Evolutionary conservation across 2,888 invertebrate species (phyloP).

Genomic region (Andrena camellia): DNA sequence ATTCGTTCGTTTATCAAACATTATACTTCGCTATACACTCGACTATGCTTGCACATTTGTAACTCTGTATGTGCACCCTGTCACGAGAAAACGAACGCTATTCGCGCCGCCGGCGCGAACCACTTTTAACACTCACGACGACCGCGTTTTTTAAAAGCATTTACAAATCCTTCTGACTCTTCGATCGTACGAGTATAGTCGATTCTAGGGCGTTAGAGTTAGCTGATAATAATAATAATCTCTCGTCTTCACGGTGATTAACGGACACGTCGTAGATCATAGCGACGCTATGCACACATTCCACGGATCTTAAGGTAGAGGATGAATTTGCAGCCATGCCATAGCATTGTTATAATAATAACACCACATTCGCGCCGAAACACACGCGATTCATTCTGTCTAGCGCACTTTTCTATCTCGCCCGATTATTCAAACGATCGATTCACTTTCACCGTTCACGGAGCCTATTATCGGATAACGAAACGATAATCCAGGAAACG

Average conservation of each 20-base stretch:
- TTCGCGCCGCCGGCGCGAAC: constrained; percentile 31
- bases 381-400: constrained; percentile 39
- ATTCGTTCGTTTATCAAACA: constrained; percentile 57
- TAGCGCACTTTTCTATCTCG: constrained; percentile 40
- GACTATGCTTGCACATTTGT: constrained; percentile 71
- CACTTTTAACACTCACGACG: constrained; percentile 43
- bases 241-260: constrained; percentile 44
- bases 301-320: constrained; percentile 65
- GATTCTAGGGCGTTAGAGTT: constrained; percentile 49
- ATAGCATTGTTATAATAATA: constrained; percentile 47
- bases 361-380: neutral
- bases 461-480: constrained; percentile 36
- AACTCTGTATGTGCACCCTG: constrained; percentile 65
- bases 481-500: constrained; percentile 32
- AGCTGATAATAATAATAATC: constrained; percentile 22
- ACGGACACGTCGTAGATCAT: constrained; percentile 58
- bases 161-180: constrained; percentile 58
- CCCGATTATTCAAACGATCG: constrained; percentile 16
- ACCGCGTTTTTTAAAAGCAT: constrained; percentile 67
- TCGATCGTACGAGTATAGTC: constrained; percentile 37
- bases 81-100: constrained; percentile 54
- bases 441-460: constrained; percentile 9
- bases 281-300: constrained; percentile 71
- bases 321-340: constrained; percentile 40
- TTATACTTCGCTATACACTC: constrained; percentile 61